Base-by-base conservation (phyloP, 2,113 vertebrate genomes). In the Cyphomyrus plagiostoma region DNA sequence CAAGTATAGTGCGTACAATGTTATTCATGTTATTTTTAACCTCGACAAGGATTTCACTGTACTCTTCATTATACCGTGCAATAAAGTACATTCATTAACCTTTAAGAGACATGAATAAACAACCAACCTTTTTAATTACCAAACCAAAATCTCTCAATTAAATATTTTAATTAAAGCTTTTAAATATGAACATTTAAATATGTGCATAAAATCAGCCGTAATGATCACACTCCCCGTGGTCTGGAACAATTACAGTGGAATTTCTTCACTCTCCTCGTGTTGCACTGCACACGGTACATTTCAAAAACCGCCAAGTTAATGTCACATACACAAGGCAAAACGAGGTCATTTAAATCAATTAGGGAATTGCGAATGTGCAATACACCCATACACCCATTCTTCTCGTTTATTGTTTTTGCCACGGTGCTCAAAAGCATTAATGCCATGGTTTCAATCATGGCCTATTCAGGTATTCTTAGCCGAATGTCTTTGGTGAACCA, bases 141-240 rank as follows among this genome's bases (percentile, higher is more conserved):
- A 92, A 92, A 93, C 90, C 91, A 92, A 95, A 95, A 94, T 94
- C 93, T 95, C 95, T 93, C 92, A 77, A 89, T 90, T 91, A 93
- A 93, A 93, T 92, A 91, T 88, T 94, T 94, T 94, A 96, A 96
- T 95, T 95, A 93, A 94, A 93, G 93, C 93, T 96, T 96, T 95
- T 94, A 95, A 95, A 95, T 95, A 95, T 92, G 94, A 95, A 93
- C 91, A 95, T 94, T 95, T 95, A 95, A 95, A 96, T 96, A 95
- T 93, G 93, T 95, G 95, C 95, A 96, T 96, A 95, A 95, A 95
- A 95, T 94, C 93, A 94, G 89, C 91, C 48, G 89, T 94, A 90
- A 93, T 94, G 94, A 96, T 95, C 95, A 92, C 90, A 92, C 95
- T 95, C 94, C 94, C 94, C 92, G 94, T 93, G 93, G 93, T 93